Base-by-base conservation (phyloP, 2,113 vertebrate genomes). In the Notarius lentiginosus region DNA sequence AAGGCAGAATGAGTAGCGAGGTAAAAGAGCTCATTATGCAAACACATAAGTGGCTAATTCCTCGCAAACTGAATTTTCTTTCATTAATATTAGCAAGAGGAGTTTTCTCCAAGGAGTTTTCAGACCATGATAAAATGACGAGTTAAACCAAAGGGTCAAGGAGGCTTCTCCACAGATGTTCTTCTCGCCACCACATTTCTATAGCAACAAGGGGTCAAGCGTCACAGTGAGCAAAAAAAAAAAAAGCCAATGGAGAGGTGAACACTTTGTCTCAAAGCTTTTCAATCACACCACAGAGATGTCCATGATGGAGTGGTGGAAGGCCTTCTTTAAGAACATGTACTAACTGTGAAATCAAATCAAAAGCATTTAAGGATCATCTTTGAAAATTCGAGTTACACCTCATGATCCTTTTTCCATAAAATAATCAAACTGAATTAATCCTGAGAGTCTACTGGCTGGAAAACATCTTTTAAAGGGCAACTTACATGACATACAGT, bases 11-110 rank as follows among this genome's bases (percentile, higher is more conserved):
- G 91, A 93, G 94, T 92, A 91, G 91, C 83, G 83, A 89, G 91
- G 86, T 94, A 89, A 95, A 94, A 91, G 93, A 93, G 91, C 93
- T 95, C 90, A 90, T 95, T 95, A 95, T 95, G 94, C 95, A 95
- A 94, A 95, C 93, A 94, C 93, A 92, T 90, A 93, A 94, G 94
- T 92, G 91, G 90, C 93, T 93, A 92, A 94, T 94, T 95, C 93
- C 89, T 92, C 90, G 86, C 86, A 90, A 91, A 90, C 81, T 89
- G 53, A 91, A 93, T 93, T 94, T 93, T 94, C 93, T 91, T 91
- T 94, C 92, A 92, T 93, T 94, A 92, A 87, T 93, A 90, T 93
- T 88, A 61, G 30, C 79, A 81, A 58, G 34, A 81, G 30, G 79
- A 81, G 79, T 61, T 81, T 79, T 81, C 90, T 89, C 87, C 34